Conservation (phyloP, 1,140 invertebrate genomes). For the Neuroterus valhalla region DNA sequence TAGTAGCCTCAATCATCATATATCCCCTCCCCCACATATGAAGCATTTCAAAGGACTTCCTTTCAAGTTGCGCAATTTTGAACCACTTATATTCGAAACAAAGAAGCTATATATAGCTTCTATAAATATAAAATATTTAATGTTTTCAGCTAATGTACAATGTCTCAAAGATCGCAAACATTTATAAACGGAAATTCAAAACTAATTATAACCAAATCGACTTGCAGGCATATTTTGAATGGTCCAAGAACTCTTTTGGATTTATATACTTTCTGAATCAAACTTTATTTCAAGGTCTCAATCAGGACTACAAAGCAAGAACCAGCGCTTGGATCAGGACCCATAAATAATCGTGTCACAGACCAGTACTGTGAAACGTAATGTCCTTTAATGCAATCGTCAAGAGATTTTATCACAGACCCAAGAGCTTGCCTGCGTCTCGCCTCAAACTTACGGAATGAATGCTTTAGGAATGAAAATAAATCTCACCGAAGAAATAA, state of each 20-base stretch:
- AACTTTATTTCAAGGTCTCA: background rate
- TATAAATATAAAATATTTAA: too few species aligned
- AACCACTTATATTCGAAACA: too few species aligned
- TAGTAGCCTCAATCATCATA: too few species aligned
- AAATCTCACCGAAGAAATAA: constrained; percentile 46
- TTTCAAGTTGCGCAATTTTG: too few species aligned
- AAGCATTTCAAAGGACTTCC: too few species aligned
- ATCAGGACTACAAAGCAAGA: background rate
- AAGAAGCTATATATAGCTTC: too few species aligned
- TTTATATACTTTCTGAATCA: background rate
- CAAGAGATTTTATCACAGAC: constrained; percentile 49
- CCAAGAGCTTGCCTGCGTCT: constrained; percentile 50
- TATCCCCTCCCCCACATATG: too few species aligned
- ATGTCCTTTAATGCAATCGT: constrained; percentile 52
- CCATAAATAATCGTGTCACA: constrained; percentile 43
- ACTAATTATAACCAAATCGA: too few species aligned
- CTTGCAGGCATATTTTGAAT: too few species aligned
- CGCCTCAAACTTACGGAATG: constrained; percentile 34
- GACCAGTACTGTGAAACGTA: constrained; percentile 46
- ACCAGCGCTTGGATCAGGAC: background rate
- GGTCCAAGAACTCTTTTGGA: background rate
- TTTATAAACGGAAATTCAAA: too few species aligned
- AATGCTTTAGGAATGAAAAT: background rate
- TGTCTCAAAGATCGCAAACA: too few species aligned
- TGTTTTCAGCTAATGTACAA: too few species aligned